A percentile compares a stretch with the other conserved stretches of the same genome.
phyloP scores from a whole-genome alignment of 2,113 vertebrate species.

The Riparia riparia region DNA sequence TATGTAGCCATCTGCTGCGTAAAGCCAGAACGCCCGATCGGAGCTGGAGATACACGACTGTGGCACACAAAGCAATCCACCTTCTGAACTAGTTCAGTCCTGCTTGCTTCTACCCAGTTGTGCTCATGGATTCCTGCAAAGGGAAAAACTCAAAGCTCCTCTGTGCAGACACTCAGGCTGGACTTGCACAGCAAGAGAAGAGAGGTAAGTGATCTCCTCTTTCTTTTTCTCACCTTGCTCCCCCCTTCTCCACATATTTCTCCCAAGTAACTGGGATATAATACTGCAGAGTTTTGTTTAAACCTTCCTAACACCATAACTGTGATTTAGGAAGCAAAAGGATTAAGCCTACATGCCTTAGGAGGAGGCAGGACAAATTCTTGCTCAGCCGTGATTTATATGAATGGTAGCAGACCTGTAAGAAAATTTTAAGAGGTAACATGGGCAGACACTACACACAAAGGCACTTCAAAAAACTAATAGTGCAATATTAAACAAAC shows the following conservation, averaged over 20 bases:
- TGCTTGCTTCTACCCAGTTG: slow-evolving; percentile 11
- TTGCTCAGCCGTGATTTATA: not conserved
- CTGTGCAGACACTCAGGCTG: not conserved
- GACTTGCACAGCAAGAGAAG: not conserved
- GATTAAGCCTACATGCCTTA: not conserved
- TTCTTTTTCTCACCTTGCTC: not conserved
- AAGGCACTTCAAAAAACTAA: not conserved
- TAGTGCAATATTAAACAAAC: not conserved
- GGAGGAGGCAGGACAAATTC: not conserved
- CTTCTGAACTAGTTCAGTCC: slow-evolving; percentile 36
- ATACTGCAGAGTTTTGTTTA: not conserved
- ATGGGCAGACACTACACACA: not conserved
- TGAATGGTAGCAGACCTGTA: not conserved
- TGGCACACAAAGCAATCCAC: slow-evolving; percentile 34
- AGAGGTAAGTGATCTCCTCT: slow-evolving; percentile 1
- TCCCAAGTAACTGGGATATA: not conserved
- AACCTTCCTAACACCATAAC: not conserved
- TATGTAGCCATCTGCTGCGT: not conserved
- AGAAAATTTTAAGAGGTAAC: not conserved
- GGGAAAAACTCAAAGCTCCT: slow-evolving; percentile 6
- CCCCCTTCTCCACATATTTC: not conserved
- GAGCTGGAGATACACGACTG: not conserved
- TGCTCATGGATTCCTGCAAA: slow-evolving; percentile 45
- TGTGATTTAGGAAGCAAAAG: not conserved
- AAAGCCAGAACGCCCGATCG: not conserved